Evolutionary conservation across 2,888 invertebrate genomes (phyloP).

Genomic region (Torymus tubicola): DNA sequence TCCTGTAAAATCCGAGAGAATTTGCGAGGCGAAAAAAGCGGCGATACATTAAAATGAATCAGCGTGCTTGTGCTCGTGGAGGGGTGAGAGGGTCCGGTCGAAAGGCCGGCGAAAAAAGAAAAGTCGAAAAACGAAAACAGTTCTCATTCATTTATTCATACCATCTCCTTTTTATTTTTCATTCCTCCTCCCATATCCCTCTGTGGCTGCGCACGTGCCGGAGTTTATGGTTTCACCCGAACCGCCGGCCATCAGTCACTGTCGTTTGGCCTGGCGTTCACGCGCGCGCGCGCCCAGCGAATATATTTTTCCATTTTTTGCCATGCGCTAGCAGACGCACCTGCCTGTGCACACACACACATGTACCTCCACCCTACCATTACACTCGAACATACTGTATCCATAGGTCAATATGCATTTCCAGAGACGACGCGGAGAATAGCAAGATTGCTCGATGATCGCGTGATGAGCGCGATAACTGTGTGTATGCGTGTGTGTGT

Average conservation of each 20-base stretch:
- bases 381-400: constrained; percentile 24
- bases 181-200: background rate
- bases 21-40: no score
- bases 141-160: constrained; percentile 54
- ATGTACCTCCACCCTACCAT: no score
- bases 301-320: constrained; percentile 44
- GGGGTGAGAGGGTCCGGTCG: no score
- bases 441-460: constrained; percentile 8
- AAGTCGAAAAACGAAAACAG: constrained; percentile 35
- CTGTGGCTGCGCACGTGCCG: background rate
- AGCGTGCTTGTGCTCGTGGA: no score
- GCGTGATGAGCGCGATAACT: constrained; percentile 7
- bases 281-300: constrained; percentile 23
- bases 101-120: background rate
- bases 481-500: no score
- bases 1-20: background rate
- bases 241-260: constrained; percentile 56
- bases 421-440: background rate
- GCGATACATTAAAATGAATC: no score
- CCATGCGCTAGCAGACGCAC: background rate
- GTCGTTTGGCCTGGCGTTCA: constrained; percentile 47
- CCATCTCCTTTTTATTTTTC: constrained; percentile 36
- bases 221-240: constrained; percentile 55
- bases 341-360: background rate
- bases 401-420: constrained; percentile 43